A percentile compares a stretch with the other conserved stretches of the same genome.
Evolutionary conservation across 1,140 invertebrate genomes (phyloP).

Genomic region (Macrosteles quadrilineatus): DNA sequence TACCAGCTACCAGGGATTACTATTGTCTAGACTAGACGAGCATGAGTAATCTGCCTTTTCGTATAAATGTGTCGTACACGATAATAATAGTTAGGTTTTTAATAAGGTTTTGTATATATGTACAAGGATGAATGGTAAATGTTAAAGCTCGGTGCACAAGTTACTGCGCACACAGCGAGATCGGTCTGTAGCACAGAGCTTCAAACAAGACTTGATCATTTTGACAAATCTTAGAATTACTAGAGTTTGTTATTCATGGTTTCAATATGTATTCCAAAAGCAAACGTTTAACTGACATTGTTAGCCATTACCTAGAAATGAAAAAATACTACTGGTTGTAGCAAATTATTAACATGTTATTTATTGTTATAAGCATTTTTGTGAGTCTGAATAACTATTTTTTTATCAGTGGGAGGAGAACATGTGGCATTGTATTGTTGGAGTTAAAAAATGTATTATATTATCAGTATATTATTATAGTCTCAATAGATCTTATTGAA

Average conservation of each 20-base stretch:
- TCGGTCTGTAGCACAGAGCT: conserved; percentile 14
- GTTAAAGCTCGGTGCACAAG: not conserved
- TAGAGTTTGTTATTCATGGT: conserved; percentile 3
- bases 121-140: conserved; percentile 13
- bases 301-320: no score
- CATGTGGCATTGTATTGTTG: no score
- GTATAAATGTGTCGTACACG: conserved; percentile 12
- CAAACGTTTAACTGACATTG: conserved; percentile 1
- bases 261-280: conserved; percentile 14
- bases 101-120: conserved; percentile 20
- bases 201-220: conserved; percentile 20
- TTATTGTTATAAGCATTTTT: no score
- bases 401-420: no score
- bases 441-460: no score
- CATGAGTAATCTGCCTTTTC: conserved; percentile 27
- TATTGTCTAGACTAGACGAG: conserved; percentile 8
- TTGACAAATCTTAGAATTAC: conserved; percentile 12
- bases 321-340: no score
- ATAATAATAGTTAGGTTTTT: conserved; percentile 28
- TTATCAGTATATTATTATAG: no score
- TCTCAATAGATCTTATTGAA: no score
- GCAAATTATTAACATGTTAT: no score
- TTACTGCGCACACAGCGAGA: conserved; percentile 14
- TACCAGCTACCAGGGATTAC: no score
- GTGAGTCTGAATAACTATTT: no score